Conservation (phyloP, 2,113 vertebrate species). For the human region GRCh38 chr2:214423501-214424000, state of each 20-base stretch:
- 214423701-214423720: neutral
- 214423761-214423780: slow-evolving; percentile 24
- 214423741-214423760: slow-evolving; percentile 17
- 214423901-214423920: neutral
- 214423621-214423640: slow-evolving; percentile 68
- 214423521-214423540: slow-evolving; percentile 54
- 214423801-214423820: neutral
- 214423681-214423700: slow-evolving; percentile 30
- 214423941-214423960: neutral
- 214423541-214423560: slow-evolving; percentile 66
- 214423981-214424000: neutral
- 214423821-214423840: neutral
- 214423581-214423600: slow-evolving; percentile 60
- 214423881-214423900: neutral
- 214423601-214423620: slow-evolving; percentile 57
- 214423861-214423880: neutral
- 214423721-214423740: slow-evolving; percentile 28
- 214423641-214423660: slow-evolving; percentile 54
- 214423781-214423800: neutral
- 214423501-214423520: slow-evolving; percentile 59
- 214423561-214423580: slow-evolving; percentile 58
- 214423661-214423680: slow-evolving; percentile 35
- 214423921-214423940: neutral
- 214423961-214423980: neutral
- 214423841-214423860: slow-evolving; percentile 16